A percentile compares a stretch with the other conserved stretches of the same genome.
phyloP scores from a whole-genome alignment of 2,888 invertebrate species.

The Unio pictorum region DNA sequence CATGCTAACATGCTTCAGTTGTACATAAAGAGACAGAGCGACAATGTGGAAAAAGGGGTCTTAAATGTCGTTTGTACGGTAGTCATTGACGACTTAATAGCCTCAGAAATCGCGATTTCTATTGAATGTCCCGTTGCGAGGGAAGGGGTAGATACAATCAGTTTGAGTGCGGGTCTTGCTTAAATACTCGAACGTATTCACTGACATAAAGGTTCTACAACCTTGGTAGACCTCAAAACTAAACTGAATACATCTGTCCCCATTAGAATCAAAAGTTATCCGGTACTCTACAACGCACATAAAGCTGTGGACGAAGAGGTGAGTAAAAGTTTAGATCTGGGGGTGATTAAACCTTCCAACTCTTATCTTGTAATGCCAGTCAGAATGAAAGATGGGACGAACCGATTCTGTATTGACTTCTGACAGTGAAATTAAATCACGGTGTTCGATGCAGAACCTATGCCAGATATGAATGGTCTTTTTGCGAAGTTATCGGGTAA shows the following conservation, averaged over 20 bases:
- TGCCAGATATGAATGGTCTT: conserved; percentile 33
- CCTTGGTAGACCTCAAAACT: conserved; percentile 17
- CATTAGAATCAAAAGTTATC: conserved; percentile 19
- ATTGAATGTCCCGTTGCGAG: too few species aligned
- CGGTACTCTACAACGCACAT: conserved; percentile 16
- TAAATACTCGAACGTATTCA: conserved; percentile 11
- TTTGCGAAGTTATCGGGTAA: conserved; percentile 24
- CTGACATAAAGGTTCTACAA: conserved; percentile 18
- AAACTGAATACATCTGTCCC: conserved; percentile 13
- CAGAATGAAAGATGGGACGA: conserved; percentile 28
- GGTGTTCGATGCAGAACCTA: conserved; percentile 42
- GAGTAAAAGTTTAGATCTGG: conserved; percentile 23
- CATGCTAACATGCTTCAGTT: too few species aligned
- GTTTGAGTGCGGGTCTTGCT: background rate
- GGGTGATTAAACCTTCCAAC: conserved; percentile 29
- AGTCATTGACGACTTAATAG: too few species aligned
- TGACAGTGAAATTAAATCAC: conserved; percentile 31
- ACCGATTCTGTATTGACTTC: conserved; percentile 39
- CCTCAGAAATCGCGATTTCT: too few species aligned
- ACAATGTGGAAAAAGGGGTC: too few species aligned
- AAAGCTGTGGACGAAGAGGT: conserved; percentile 25
- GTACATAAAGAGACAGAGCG: too few species aligned
- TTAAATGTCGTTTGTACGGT: too few species aligned
- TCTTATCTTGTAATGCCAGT: conserved; percentile 29
- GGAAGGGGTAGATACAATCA: too few species aligned